These are phyloP conservation scores for Myocastor coypus DNA, from an alignment of 2,113 vertebrate species.

Conservation along the genomic window DNA sequence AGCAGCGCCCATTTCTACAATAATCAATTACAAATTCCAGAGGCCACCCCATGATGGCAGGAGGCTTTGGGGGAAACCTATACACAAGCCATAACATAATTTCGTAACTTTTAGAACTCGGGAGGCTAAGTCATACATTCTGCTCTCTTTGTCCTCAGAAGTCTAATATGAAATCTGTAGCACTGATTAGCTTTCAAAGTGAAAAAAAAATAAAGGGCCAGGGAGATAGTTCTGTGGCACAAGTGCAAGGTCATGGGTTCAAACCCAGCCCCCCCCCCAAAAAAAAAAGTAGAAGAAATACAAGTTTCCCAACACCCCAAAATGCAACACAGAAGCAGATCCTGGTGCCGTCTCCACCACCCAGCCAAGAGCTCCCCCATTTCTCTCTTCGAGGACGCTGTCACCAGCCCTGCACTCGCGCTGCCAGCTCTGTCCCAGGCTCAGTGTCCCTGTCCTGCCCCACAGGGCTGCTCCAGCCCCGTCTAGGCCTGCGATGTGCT, in stretches of 20 bases:
- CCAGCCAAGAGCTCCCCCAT: background rate
- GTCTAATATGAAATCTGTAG: background rate
- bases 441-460: background rate
- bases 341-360: background rate
- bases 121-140: background rate
- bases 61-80: no score
- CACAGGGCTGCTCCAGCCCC: background rate
- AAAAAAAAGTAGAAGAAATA: background rate
- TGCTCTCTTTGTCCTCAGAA: slow-evolving; percentile 25
- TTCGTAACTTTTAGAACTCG: background rate
- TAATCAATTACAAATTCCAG: no score
- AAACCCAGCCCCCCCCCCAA: no score
- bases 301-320: background rate
- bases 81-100: no score
- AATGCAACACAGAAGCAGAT: background rate
- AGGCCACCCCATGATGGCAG: no score
- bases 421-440: background rate
- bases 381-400: background rate
- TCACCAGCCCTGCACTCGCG: background rate
- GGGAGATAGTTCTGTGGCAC: no score
- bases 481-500: background rate
- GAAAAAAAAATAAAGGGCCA: background rate
- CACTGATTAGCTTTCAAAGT: background rate
- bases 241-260: no score
- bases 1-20: no score